Base-by-base conservation (phyloP, 1,140 invertebrate species). In the Calliopsis andreniformis region DNA sequence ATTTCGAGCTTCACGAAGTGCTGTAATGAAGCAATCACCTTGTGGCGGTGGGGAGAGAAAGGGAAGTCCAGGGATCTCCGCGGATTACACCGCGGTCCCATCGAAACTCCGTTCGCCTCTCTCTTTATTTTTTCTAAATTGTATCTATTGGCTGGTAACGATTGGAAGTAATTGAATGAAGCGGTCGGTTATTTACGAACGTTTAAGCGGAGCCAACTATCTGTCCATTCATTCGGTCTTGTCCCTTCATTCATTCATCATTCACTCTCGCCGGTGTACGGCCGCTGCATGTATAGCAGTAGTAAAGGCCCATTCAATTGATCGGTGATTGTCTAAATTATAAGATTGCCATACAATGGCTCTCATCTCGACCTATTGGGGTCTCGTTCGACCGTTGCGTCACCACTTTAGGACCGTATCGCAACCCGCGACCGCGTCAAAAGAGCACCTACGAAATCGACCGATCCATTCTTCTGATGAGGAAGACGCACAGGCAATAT, bases 321-420 rank as follows among this genome's bases (percentile, higher is more conserved):
- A 92, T 92, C 91, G 90, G 91, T 92, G 91, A 92, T 92, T 92
- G 91, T 92, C 91, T 92, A 92, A 92, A 92, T 92, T 92, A 92
- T 92, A 92, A 92, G 91, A 92, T 92, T 92, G 91, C 91, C 88
- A 92, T 92, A 92, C 91, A 92, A 92, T 92, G 90, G 91, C 91
- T 91, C 91, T 92, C 91, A 92, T 92, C 91, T 91, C 90, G 89
- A 90, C 89, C 91, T 92, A 92, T 92, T 92, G 91, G 91, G 91
- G 90, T 91, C 90, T 90, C 90, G 90, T 90, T 89, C 79, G 86
- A 63, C 82, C 82, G 90, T 92, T 92, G 87, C 91, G 90, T 92
- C 91, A 92, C 83, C 90, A 90, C 90, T 92, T 91, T 89, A 91
- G 86, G 85, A 87, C 87, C 87, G 87, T 84, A 89, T 89, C 85